Percentiles rank a stretch among this genome's conserved stretches.
phyloP scores from a whole-genome alignment of 2,888 invertebrate species.

The Orchestes rusci region DNA sequence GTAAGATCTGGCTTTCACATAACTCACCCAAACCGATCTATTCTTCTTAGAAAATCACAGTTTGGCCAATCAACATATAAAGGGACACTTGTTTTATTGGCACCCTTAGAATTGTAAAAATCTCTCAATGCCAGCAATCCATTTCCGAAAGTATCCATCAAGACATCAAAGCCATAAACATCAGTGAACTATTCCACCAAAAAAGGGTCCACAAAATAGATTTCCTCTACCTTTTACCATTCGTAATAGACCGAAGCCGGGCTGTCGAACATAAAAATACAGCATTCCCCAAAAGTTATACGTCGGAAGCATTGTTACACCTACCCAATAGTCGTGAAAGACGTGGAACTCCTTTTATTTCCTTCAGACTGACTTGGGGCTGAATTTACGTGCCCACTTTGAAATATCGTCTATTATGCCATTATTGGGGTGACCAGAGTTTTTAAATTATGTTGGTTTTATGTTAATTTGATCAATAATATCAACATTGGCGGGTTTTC shows the following conservation, averaged over 20 bases:
- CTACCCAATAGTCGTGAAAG: conserved; percentile 21
- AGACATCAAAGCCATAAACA: conserved; percentile 9
- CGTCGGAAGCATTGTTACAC: conserved; percentile 20
- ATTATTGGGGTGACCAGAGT: too few species aligned
- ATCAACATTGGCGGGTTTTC: too few species aligned
- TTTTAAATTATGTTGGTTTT: too few species aligned
- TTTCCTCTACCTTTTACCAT: conserved; percentile 14
- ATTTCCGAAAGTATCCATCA: conserved; percentile 5
- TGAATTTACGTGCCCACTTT: conserved; percentile 14
- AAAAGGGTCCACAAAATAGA: conserved; percentile 16
- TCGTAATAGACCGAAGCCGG: conserved; percentile 19
- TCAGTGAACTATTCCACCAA: conserved; percentile 9
- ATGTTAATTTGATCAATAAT: too few species aligned
- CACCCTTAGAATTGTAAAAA: too few species aligned
- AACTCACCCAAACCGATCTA: too few species aligned
- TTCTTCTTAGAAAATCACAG: too few species aligned
- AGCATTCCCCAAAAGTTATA: conserved; percentile 21
- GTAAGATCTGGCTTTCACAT: too few species aligned
- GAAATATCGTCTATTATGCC: too few species aligned
- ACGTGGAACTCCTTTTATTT: conserved; percentile 20
- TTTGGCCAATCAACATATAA: too few species aligned
- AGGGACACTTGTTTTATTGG: too few species aligned
- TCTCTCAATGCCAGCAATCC: too few species aligned
- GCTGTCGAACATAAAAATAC: conserved; percentile 22
- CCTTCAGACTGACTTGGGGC: conserved; percentile 12